Conservation (phyloP, 64 coral and sea anemone species). For the Orbicella faveolata region DNA sequence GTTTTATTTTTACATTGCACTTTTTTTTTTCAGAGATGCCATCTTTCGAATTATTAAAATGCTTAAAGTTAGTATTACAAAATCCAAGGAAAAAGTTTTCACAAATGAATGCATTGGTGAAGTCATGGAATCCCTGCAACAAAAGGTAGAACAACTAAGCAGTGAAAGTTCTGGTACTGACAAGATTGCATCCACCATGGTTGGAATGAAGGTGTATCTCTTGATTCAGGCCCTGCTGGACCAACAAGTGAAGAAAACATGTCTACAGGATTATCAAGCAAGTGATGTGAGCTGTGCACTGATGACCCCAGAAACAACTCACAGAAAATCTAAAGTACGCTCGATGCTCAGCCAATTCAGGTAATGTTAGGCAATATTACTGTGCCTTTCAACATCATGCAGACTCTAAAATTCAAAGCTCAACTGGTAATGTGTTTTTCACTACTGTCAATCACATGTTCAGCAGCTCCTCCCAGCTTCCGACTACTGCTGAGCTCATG, state of each 20-base stretch:
- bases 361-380: slow-evolving; percentile 30
- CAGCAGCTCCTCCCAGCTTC: too few relatives aligned
- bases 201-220: slow-evolving; percentile 52
- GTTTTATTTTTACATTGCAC: too few relatives aligned
- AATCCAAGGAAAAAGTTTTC: slow-evolving; percentile 32
- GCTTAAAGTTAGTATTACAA: slow-evolving; percentile 30
- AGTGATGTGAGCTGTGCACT: slow-evolving; percentile 56
- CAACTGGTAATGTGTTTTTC: too few relatives aligned
- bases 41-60: slow-evolving; percentile 25
- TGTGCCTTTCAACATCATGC: neutral
- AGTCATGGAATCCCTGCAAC: slow-evolving; percentile 46
- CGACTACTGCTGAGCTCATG: too few relatives aligned
- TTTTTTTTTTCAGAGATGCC: slow-evolving; percentile 36
- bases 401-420: too few relatives aligned
- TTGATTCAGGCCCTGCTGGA: slow-evolving; percentile 76
- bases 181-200: slow-evolving; percentile 46
- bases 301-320: slow-evolving; percentile 57
- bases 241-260: slow-evolving; percentile 56
- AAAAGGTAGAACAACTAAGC: slow-evolving; percentile 19
- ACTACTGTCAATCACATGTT: too few relatives aligned
- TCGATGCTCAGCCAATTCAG: slow-evolving; percentile 80
- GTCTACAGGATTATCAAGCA: slow-evolving; percentile 15
- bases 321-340: slow-evolving; percentile 54
- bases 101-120: slow-evolving; percentile 23
- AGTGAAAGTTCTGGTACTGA: slow-evolving; percentile 16